These are phyloP conservation scores for Megaceryle maxima DNA, from an alignment of 2,113 vertebrate genomes.

Conservation along the genomic window DNA sequence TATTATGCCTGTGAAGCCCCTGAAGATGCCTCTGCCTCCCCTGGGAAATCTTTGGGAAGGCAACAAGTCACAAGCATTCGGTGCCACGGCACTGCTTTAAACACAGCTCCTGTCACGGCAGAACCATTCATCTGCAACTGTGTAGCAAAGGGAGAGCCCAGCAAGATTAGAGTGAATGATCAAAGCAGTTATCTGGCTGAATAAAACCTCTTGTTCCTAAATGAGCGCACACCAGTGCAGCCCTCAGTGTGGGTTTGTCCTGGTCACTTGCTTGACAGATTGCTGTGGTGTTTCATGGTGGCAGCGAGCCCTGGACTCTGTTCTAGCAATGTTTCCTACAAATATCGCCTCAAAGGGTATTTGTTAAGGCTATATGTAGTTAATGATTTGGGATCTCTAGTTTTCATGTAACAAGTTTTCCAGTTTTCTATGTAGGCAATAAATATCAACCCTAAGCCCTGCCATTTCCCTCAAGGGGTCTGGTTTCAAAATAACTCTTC, in stretches of 20 bases:
- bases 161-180: neutral
- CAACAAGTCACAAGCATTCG: neutral
- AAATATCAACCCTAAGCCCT: neutral
- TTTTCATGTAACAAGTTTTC: neutral
- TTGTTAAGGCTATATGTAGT: neutral
- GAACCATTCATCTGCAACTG: neutral
- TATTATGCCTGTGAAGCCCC: neutral
- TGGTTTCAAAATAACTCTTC: slow-evolving; percentile 41
- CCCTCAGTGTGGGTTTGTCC: neutral
- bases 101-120: neutral
- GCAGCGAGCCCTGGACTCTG: neutral
- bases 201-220: neutral
- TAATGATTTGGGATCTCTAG: slow-evolving; percentile 44
- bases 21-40: neutral
- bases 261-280: neutral
- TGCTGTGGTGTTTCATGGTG: neutral
- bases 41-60: neutral
- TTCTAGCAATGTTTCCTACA: neutral
- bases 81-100: neutral
- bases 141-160: neutral
- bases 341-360: neutral
- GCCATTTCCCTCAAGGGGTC: neutral
- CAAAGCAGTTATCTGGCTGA: neutral
- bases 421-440: neutral
- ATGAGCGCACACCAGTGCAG: accelerated